A percentile compares a stretch with the other conserved stretches of the same genome.
phyloP scores from a whole-genome alignment of 2,797 vertebrate genomes.

The Gymnoscopelus microlampas region DNA sequence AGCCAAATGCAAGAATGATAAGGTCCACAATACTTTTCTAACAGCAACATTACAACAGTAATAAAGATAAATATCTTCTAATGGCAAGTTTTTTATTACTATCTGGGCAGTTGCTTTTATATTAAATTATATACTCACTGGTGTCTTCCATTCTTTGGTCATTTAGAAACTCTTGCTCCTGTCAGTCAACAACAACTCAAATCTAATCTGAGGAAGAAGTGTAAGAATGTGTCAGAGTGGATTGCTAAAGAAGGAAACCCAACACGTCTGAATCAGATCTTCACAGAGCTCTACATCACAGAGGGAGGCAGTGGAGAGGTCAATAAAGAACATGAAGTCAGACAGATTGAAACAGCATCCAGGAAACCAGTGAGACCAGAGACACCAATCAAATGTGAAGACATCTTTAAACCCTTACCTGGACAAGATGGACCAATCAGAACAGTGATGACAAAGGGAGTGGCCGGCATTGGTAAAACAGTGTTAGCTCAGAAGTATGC shows the following conservation, averaged over 20 bases:
- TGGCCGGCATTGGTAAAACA: no score
- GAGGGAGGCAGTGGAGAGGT: conserved; percentile 8
- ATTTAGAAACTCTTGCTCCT: no score
- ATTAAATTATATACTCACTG: no score
- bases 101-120: no score
- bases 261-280: neutral
- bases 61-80: no score
- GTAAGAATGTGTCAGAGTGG: neutral
- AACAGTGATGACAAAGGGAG: no score
- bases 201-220: neutral
- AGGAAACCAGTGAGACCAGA: neutral
- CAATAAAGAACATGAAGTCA: conserved; percentile 7
- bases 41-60: neutral
- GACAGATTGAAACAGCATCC: neutral
- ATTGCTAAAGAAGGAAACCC: conserved; percentile 3
- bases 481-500: no score
- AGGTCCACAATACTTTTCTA: neutral
- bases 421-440: no score
- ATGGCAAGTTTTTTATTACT: no score
- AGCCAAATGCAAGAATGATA: neutral
- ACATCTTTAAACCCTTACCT: conserved; percentile 10
- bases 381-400: neutral
- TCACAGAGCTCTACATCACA: no score
- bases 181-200: no score
- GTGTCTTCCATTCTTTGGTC: no score